Conservation (phyloP, 2,888 invertebrate species). For the Drosophila anomalata region DNA sequence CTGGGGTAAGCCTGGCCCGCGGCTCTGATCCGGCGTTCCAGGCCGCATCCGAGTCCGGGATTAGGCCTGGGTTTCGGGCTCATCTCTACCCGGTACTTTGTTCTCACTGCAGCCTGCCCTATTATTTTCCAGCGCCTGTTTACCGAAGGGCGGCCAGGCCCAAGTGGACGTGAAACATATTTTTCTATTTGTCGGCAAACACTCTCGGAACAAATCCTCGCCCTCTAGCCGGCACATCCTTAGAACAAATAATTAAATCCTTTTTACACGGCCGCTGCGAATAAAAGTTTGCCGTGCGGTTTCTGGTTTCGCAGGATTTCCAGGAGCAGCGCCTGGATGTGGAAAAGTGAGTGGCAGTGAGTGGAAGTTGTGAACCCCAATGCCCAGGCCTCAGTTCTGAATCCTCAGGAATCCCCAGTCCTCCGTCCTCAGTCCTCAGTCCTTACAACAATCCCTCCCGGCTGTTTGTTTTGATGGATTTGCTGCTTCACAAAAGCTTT, state of each 20-base stretch:
- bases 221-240: constrained; percentile 60
- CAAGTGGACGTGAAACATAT: constrained; percentile 77
- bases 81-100: constrained; percentile 51
- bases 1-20: constrained; percentile 20
- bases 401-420: constrained; percentile 26
- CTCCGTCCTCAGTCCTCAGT: constrained; percentile 4
- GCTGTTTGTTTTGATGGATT: constrained; percentile 81
- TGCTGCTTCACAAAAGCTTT: constrained; percentile 76
- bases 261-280: constrained; percentile 78
- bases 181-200: constrained; percentile 60
- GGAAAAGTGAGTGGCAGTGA: constrained; percentile 35
- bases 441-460: constrained; percentile 57
- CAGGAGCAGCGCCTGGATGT: constrained; percentile 40
- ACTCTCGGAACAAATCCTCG: constrained; percentile 46
- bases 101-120: constrained; percentile 14
- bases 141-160: constrained; percentile 27
- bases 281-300: constrained; percentile 58
- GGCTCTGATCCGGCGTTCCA: constrained; percentile 7
- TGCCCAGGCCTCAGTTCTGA: constrained; percentile 9
- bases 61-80: constrained; percentile 56
- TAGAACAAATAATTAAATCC: constrained; percentile 83
- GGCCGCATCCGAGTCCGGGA: constrained; percentile 36
- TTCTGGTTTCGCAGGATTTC: constrained; percentile 39
- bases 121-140: constrained; percentile 42
- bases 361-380: constrained; percentile 22